Base-by-base conservation (phyloP, 2,113 vertebrate species). In the Macaca mulatta region DNA sequence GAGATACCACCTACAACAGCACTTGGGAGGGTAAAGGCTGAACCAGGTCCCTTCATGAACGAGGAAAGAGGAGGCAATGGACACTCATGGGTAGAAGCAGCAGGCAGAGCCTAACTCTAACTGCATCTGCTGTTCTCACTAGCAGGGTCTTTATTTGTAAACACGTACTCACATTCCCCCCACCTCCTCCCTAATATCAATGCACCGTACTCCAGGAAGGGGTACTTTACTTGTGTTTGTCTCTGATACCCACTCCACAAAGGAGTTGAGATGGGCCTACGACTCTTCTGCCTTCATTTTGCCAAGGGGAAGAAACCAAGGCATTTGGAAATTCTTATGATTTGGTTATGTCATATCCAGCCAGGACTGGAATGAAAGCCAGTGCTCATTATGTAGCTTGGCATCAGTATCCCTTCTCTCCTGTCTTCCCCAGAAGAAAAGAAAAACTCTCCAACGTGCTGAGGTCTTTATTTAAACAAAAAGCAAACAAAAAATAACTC, bases 41-140 rank as follows among this genome's bases (percentile, higher is more conserved):
- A 89, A 23, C 14, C 45, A 20, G 30, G 25, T 32, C 45, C 57
- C 64, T 11, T 3, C 0, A 2, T n/a, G 25, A 43, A 55, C 2
- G 10, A 40, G 43, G 30, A 4, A 35, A 2, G 7, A 57, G 27
- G 64, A n/a, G 22, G 45, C 1, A 0, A 14, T 4, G 25, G 57
- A 45, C 0, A 18, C 45, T 20, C 6, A 1, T 0, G 0, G n/a
- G n/a, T 0, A 79, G 35, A 50, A 8, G 30, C 64, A 7, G 13
- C 20, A 1, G 52, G 52, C 40, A 25, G 9, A 69, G 25, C 40
- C 72, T 23, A 3, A 64, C 2, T 7, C 43, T 3, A 22, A 48
- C 1, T 7, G 30, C 0, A 2, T 38, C 30, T 67, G 70, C 52
- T 38, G 1, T 72, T 72, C 78, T 82, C 22, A 6, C 52, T 16